These are phyloP conservation scores for Orchestes rusci DNA, from an alignment of 2,888 invertebrate species.

Conservation along the genomic window DNA sequence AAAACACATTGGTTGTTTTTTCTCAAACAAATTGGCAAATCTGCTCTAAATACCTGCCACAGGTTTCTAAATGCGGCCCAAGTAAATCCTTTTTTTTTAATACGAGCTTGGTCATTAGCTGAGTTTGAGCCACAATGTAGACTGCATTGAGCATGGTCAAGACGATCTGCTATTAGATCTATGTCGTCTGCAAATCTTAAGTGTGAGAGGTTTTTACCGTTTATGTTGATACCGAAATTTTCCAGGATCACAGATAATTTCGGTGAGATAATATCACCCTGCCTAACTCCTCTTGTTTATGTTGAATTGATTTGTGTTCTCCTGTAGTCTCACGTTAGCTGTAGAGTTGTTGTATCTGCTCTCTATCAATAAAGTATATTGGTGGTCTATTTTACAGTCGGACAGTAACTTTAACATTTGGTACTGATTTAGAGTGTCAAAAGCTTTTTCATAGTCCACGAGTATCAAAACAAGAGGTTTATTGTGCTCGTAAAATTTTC, in stretches of 20 bases:
- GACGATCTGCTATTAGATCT: background rate
- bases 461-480: constrained; percentile 1
- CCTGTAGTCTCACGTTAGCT: background rate
- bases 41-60: too few species aligned
- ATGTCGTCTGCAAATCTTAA: constrained; percentile 2
- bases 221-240: constrained; percentile 6
- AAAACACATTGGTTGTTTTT: too few species aligned
- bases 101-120: background rate
- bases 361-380: background rate
- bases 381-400: constrained; percentile 1
- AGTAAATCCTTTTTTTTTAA: too few species aligned
- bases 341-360: background rate
- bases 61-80: too few species aligned
- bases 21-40: too few species aligned
- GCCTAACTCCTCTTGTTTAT: too few species aligned
- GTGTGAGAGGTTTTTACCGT: background rate
- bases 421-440: constrained; percentile 2
- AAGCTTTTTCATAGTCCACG: constrained; percentile 11
- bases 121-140: too few species aligned
- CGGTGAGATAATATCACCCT: constrained; percentile 4
- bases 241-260: background rate
- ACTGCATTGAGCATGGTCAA: background rate
- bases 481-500: constrained; percentile 2
- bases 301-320: constrained; percentile 3
- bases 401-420: constrained; percentile 4